Conservation (phyloP, 2,888 invertebrate species). For the Patella caerulea region DNA sequence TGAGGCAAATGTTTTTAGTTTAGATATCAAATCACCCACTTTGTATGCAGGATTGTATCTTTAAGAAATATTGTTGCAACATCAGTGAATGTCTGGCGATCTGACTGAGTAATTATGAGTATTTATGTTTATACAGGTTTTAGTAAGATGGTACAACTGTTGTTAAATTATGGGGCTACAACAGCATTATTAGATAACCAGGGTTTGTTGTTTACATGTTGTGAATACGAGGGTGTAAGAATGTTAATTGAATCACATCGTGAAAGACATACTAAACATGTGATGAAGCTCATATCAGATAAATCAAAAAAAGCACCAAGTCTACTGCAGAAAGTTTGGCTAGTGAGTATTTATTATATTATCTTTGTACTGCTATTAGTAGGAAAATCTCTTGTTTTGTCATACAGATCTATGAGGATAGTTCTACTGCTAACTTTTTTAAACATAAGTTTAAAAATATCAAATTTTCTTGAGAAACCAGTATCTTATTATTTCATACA, state of each 20-base stretch:
- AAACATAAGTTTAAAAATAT: no score
- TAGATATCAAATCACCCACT: no score
- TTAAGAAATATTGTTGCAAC: no score
- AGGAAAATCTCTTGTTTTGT: no score
- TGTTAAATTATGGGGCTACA: slow-evolving; percentile 59
- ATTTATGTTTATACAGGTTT: slow-evolving; percentile 47
- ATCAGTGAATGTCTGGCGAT: no score
- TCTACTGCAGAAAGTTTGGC: slow-evolving; percentile 51
- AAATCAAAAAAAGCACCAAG: slow-evolving; percentile 48
- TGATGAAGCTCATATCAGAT: slow-evolving; percentile 52
- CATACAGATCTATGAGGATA: no score
- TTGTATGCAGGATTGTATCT: no score
- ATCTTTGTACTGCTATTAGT: no score
- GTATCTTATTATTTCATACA: no score
- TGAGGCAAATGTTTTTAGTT: no score
- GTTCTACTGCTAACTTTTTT: not conserved
- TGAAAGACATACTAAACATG: slow-evolving; percentile 49
- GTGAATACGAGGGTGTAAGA: slow-evolving; percentile 62
- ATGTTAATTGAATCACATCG: slow-evolving; percentile 56
- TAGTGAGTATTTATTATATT: slow-evolving; percentile 46
- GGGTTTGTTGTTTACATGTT: slow-evolving; percentile 57
- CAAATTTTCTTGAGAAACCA: no score
- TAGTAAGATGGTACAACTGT: slow-evolving; percentile 52
- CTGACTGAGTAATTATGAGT: no score
- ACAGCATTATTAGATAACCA: slow-evolving; percentile 54